phyloP scores from a whole-genome alignment of 1,140 invertebrate species.

The Bombus consobrinus region DNA sequence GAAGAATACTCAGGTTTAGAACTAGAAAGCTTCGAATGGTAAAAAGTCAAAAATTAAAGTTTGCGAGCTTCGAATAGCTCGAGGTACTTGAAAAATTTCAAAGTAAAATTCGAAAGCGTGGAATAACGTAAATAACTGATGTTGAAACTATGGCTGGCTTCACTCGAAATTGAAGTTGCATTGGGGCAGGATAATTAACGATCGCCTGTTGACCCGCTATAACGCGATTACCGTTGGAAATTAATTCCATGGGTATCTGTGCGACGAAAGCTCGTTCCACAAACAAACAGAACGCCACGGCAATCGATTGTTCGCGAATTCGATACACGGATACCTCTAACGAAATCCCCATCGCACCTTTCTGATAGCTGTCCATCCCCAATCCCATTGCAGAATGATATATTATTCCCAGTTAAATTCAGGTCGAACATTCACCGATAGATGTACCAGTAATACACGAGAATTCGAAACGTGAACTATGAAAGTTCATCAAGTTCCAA shows the following conservation, averaged over 20 bases:
- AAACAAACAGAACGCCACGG: background rate
- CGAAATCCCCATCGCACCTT: background rate
- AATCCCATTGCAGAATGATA: too few species aligned
- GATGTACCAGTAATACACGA: too few species aligned
- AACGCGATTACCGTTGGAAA: conserved; percentile 22
- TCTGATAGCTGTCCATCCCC: too few species aligned
- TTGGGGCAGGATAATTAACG: conserved; percentile 18
- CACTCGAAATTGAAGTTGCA: conserved; percentile 2
- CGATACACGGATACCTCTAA: background rate
- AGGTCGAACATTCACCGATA: background rate
- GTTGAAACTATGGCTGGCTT: background rate
- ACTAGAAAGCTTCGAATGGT: accelerated
- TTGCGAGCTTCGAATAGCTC: too few species aligned
- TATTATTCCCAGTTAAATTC: background rate
- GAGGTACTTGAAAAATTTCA: background rate
- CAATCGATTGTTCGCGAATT: background rate
- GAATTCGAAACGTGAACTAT: too few species aligned
- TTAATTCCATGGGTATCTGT: background rate
- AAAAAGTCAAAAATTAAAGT: too few species aligned
- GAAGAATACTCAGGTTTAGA: too few species aligned
- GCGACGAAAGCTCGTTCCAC: conserved; percentile 3
- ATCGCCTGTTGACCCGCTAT: conserved; percentile 1
- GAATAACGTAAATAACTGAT: background rate
- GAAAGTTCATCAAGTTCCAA: too few species aligned
- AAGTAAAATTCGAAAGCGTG: background rate